Conservation (phyloP, 30 jellyfish, hydroid and myxozoan species). For the Turritopsis rubra region DNA sequence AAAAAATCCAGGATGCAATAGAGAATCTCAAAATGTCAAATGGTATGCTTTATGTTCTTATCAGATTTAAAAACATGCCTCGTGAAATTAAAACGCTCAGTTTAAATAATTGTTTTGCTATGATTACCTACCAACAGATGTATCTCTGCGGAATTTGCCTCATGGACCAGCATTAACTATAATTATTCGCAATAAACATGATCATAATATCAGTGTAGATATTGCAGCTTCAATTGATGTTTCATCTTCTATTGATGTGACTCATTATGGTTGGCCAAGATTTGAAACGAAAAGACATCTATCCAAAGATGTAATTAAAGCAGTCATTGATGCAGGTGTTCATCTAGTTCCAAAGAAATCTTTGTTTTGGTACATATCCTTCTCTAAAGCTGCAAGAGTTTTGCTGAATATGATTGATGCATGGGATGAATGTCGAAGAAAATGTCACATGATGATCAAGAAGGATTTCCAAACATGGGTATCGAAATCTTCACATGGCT, state of each 20-base stretch:
- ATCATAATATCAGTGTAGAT: not conserved
- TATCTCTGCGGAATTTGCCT: not conserved
- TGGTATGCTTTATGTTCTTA: no score
- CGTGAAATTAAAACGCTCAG: no score
- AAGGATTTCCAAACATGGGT: not conserved
- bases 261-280: slow-evolving; percentile 7
- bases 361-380: slow-evolving; percentile 4
- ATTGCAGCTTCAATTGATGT: slow-evolving; percentile 2
- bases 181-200: not conserved
- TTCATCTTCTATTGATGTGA: not conserved
- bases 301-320: not conserved
- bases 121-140: not conserved
- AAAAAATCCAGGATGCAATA: not conserved
- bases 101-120: no score
- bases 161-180: slow-evolving; percentile 14
- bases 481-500: not conserved
- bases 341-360: not conserved
- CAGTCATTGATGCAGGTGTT: not conserved
- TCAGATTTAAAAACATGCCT: no score
- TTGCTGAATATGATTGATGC: not conserved
- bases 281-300: not conserved
- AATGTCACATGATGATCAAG: not conserved
- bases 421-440: not conserved
- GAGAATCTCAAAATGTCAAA: not conserved
- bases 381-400: slow-evolving; percentile 4